Conservation (phyloP, 2,888 invertebrate genomes). For the Baronia brevicornis region DNA sequence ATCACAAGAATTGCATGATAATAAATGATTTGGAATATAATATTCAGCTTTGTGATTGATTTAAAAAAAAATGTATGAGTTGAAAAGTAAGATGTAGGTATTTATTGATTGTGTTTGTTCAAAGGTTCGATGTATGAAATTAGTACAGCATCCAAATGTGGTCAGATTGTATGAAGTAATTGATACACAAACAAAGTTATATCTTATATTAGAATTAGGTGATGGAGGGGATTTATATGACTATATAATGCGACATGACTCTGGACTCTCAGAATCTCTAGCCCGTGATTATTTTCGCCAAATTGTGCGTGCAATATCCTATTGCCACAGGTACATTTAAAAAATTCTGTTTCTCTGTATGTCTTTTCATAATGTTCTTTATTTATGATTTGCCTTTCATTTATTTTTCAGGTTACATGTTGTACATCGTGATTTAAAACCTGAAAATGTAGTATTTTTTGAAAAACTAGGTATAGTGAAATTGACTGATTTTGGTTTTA, state of each 20-base stretch:
- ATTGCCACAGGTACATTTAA: conserved; percentile 92
- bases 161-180: conserved; percentile 99
- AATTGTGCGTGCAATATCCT: conserved; percentile 97
- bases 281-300: conserved; percentile 96
- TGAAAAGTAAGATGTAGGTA: background rate
- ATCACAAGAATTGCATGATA: too few relatives aligned
- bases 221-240: conserved; percentile 99
- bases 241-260: conserved; percentile 97
- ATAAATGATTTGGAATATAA: background rate
- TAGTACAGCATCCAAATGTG: conserved; percentile 99
- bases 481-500: conserved; percentile 98
- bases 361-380: conserved; percentile 2
- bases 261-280: conserved; percentile 87
- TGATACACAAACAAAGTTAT: conserved; percentile 98
- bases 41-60: background rate
- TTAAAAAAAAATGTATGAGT: background rate
- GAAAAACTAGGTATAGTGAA: conserved; percentile 97
- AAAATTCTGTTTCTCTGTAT: conserved; percentile 5
- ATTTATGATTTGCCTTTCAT: conserved; percentile 6
- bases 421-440: conserved; percentile 93
- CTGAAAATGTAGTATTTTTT: conserved; percentile 99
- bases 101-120: conserved; percentile 3
- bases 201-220: conserved; percentile 96
- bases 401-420: conserved; percentile 73
- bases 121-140: conserved; percentile 96